A percentile compares a stretch with the other conserved stretches of the same genome.
phyloP scores from a whole-genome alignment of 2,797 vertebrate genomes.

The Alosa sapidissima region DNA sequence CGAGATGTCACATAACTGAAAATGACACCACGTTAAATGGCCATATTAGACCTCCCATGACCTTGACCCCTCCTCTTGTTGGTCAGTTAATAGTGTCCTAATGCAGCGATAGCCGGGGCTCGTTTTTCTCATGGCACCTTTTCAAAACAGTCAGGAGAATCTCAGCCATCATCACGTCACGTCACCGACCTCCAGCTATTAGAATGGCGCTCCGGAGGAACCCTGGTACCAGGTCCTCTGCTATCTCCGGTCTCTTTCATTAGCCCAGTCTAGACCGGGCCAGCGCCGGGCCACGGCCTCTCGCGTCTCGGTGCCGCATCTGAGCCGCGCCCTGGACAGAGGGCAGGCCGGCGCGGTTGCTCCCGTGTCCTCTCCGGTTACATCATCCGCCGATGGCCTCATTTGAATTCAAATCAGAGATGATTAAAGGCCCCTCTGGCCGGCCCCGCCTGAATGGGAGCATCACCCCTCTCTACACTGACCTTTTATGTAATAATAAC shows the following conservation, averaged over 20 bases:
- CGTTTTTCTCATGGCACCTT: not conserved
- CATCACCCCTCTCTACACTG: conserved; percentile 7
- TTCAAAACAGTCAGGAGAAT: not conserved
- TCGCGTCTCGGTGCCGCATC: not conserved
- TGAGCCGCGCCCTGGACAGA: not conserved
- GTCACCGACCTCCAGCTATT: not conserved
- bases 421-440: not conserved
- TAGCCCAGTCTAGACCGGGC: not conserved
- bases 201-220: not conserved
- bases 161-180: not conserved
- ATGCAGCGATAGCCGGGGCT: not conserved
- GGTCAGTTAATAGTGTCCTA: not conserved
- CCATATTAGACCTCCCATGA: conserved; percentile 6
- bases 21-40: not conserved
- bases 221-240: not conserved
- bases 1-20: not conserved
- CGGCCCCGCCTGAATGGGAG: not conserved
- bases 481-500: conserved; percentile 20
- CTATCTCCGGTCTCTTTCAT: not conserved
- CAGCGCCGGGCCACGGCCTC: not conserved
- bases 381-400: not conserved
- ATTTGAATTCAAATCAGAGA: conserved; percentile 19
- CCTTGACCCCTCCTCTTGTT: not conserved
- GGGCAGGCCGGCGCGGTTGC: not conserved
- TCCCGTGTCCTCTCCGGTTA: not conserved